Evolutionary conservation across 2,888 invertebrate genomes (phyloP).

Genomic region (Lasioglossum vierecki): DNA sequence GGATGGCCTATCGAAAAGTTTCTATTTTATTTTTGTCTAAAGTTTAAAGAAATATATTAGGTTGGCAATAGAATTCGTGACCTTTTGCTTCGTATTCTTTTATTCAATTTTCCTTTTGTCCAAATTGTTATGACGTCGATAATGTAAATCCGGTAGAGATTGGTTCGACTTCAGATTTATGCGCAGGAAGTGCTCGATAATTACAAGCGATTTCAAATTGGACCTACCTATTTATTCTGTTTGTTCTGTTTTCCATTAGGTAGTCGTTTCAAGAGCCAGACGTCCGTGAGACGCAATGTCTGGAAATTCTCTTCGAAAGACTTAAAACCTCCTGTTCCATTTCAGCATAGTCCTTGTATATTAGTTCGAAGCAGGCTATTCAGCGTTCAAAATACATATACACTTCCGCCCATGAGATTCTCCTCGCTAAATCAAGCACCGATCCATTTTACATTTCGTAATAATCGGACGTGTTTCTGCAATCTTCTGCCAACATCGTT

Average conservation of each 20-base stretch:
- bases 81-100: too few species aligned
- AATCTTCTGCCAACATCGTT: background rate
- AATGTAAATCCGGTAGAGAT: too few species aligned
- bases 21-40: too few species aligned
- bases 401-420: conserved; percentile 9
- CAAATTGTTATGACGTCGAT: too few species aligned
- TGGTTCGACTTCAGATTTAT: background rate
- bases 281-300: conserved; percentile 5
- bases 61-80: too few species aligned
- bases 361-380: conserved; percentile 11
- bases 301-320: conserved; percentile 7
- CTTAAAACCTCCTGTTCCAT: conserved; percentile 10
- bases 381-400: conserved; percentile 12
- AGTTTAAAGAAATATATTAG: too few species aligned
- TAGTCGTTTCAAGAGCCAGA: conserved; percentile 2
- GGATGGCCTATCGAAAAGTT: too few species aligned
- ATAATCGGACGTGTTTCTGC: background rate
- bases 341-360: conserved; percentile 5
- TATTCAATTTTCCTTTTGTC: too few species aligned
- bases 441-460: conserved; percentile 1
- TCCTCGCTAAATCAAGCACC: background rate
- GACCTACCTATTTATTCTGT: conserved; percentile 2
- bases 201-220: background rate
- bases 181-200: background rate
- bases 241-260: conserved; percentile 6